These are phyloP conservation scores for Halictus ligatus DNA, from an alignment of 2,888 invertebrate genomes.

Conservation along the genomic window DNA sequence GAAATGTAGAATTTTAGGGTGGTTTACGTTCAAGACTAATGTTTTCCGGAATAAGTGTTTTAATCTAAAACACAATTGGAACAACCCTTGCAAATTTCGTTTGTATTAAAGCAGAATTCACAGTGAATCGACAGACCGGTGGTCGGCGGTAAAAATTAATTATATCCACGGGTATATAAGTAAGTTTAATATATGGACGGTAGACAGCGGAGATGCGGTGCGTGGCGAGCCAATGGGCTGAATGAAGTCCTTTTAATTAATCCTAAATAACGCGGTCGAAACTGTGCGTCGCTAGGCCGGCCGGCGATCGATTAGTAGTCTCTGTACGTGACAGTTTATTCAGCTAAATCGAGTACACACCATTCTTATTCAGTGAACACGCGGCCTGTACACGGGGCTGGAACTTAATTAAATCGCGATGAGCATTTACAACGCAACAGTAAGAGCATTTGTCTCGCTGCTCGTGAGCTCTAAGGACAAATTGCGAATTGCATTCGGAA, in stretches of 20 bases:
- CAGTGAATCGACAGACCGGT: background rate
- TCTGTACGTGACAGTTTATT: conserved; percentile 56
- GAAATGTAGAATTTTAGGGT: no score
- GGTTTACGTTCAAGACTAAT: no score
- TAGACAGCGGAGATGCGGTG: background rate
- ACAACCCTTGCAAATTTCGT: background rate
- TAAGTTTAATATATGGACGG: background rate
- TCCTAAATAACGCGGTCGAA: conserved; percentile 46
- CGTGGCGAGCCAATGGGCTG: conserved; percentile 14
- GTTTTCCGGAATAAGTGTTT: no score
- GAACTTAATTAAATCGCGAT: conserved; percentile 59
- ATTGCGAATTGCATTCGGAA: conserved; percentile 73
- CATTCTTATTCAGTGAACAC: conserved; percentile 54
- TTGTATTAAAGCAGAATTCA: background rate
- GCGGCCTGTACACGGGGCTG: conserved; percentile 31
- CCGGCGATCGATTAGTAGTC: conserved; percentile 40
- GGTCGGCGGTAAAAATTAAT: background rate
- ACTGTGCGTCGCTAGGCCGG: conserved; percentile 15
- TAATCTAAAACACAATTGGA: no score
- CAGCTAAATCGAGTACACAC: conserved; percentile 51
- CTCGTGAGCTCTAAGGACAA: conserved; percentile 64
- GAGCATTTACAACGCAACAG: conserved; percentile 58
- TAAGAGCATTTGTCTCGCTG: conserved; percentile 64
- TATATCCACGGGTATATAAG: background rate
- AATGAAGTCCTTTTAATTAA: conserved; percentile 47